Conservation (phyloP, 2,888 invertebrate species). For the Eupithecia vulgata region DNA sequence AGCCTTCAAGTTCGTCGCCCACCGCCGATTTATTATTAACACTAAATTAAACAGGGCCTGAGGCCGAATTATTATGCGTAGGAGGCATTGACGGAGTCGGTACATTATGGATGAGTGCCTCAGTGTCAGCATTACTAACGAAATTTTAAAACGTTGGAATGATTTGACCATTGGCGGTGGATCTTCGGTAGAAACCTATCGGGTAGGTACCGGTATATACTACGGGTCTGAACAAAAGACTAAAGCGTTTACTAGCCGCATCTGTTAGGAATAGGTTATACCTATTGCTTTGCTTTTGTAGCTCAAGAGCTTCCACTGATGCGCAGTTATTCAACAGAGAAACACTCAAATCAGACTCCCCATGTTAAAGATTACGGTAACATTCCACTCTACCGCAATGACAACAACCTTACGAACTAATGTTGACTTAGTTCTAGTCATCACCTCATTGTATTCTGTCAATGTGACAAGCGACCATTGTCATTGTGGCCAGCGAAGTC, state of each 20-base stretch:
- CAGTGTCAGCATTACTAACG: slow-evolving; percentile 12
- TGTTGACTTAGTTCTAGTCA: neutral
- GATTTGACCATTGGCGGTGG: neutral
- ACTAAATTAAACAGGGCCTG: slow-evolving; percentile 41
- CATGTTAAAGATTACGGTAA: neutral
- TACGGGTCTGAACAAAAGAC: neutral
- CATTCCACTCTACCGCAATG: neutral
- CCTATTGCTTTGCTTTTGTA: neutral
- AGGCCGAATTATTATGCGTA: slow-evolving; percentile 42
- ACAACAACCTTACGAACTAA: neutral
- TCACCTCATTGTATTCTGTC: neutral
- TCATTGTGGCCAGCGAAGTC: neutral
- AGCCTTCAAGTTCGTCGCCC: slow-evolving; percentile 44
- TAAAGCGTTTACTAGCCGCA: neutral
- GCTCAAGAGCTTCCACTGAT: neutral
- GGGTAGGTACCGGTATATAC: neutral
- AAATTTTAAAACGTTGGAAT: neutral
- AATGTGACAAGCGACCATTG: neutral
- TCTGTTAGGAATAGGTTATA: neutral
- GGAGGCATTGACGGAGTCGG: slow-evolving; percentile 35
- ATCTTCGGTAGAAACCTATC: neutral
- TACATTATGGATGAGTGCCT: slow-evolving; percentile 7
- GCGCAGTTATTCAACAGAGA: neutral
- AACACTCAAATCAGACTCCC: neutral
- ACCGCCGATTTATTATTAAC: slow-evolving; percentile 41